Base-by-base conservation (phyloP, 1,140 invertebrate genomes). In the Coboldia fuscipes region DNA sequence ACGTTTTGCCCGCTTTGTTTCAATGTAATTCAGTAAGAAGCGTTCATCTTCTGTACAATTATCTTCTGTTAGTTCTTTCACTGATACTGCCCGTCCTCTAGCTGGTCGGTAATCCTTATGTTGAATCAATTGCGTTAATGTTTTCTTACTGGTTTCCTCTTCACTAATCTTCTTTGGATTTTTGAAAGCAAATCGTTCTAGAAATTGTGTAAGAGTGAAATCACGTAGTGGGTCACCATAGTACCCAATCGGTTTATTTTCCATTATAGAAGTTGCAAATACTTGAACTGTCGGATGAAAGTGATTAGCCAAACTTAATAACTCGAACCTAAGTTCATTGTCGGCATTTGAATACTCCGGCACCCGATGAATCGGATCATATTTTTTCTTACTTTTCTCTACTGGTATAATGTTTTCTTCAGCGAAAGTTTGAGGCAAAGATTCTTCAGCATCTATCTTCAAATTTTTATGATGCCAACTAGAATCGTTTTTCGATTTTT, bases 111-210 rank as follows among this genome's bases (percentile, higher is more conserved):
- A 54, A 12, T 30, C 18, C 3, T 44, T 47, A 20, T 50, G 49
- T 27, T 49, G 46, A 22, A 30, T 14, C 17, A 24, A 22, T 15
- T 20, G 16, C 5, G 41, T 34, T 2, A 42, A 35, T 39, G 35
- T 52, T 10, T 54, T 50, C 24, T 43, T 45, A 33, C 47, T 42
- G 19, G 57, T 53, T 2, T 62, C 52, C 24, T 63, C 50, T 13
- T 55, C 54, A 9, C 49, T 56, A 2, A 64, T 36, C 39, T 74
- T 75, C 54, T 97, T 97, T 0, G 92, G 88, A 63, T 97, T 97
- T 54, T 92, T 86, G 47, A 88, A 97, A 2, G 88, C 84, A 56
- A 94, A 97, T 36, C 89, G 65, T 49, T 97, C 90, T 9, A 97
- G 58, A 50, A 97, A 97, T 37, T 83, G 61, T 17, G 85, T 76